Evolutionary conservation across 2,888 invertebrate genomes (phyloP).

Genomic region (Melangyna quadrimaculata): DNA sequence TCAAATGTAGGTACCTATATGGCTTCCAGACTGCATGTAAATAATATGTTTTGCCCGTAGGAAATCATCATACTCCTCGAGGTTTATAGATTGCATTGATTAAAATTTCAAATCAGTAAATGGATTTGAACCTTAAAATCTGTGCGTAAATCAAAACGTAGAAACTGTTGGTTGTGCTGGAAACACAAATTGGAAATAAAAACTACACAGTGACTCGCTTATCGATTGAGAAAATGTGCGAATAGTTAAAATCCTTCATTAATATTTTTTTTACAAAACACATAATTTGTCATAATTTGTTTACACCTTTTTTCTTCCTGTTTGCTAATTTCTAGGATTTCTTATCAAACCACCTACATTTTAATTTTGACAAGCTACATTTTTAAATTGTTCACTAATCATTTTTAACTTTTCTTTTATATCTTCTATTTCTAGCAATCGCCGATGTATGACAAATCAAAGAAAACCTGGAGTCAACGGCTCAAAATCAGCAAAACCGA

Average conservation of each 20-base stretch:
- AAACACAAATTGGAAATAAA: too few species aligned
- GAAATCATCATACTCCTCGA: not conserved
- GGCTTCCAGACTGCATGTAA: not conserved
- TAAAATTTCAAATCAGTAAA: not conserved
- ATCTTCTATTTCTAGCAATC: constrained; percentile 70
- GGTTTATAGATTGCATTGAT: constrained; percentile 17
- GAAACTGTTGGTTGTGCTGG: too few species aligned
- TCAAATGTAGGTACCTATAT: not conserved
- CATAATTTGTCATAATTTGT: too few species aligned
- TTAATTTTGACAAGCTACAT: too few species aligned
- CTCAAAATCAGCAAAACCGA: constrained; percentile 83
- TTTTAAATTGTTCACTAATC: too few species aligned
- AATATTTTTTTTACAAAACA: too few species aligned
- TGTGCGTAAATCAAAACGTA: not conserved
- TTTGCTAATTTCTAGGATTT: too few species aligned
- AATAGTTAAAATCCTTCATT: too few species aligned
- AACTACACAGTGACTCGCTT: too few species aligned
- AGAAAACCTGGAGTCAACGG: constrained; percentile 88
- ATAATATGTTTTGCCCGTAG: not conserved
- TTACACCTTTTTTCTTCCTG: too few species aligned
- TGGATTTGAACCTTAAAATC: not conserved
- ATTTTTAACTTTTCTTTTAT: not conserved
- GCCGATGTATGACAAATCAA: constrained; percentile 81
- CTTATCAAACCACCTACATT: too few species aligned
- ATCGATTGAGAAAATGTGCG: too few species aligned